Conservation (phyloP, 1,140 invertebrate species). For the Platorchestia sp. region DNA sequence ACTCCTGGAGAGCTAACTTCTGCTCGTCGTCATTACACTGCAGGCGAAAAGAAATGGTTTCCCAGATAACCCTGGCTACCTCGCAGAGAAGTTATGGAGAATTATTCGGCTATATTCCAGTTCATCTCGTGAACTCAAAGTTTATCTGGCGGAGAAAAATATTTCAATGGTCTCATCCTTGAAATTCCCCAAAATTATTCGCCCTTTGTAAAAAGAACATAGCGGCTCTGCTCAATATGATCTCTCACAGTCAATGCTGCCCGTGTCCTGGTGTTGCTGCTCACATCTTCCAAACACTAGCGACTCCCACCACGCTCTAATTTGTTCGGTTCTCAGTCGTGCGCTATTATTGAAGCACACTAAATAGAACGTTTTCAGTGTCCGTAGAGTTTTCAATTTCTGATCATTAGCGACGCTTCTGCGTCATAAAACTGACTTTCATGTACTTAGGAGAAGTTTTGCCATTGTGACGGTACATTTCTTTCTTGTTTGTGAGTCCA, state of each 20-base stretch:
- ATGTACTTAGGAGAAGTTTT: not conserved
- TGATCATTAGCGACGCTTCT: no score
- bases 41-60: constrained; percentile 67
- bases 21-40: constrained; percentile 62
- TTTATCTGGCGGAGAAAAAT: not conserved
- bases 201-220: not conserved
- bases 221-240: not conserved
- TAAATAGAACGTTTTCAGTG: no score
- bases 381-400: no score
- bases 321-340: not conserved
- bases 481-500: not conserved
- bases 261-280: constrained; percentile 29
- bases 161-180: not conserved
- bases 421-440: no score
- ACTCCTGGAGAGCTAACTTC: not conserved
- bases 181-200: not conserved
- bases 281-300: not conserved
- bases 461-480: not conserved
- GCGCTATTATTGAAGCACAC: not conserved
- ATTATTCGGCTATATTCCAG: not conserved
- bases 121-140: not conserved
- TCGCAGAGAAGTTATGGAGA: not conserved
- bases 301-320: not conserved
- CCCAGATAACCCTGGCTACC: constrained; percentile 59
- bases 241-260: not conserved